Evolutionary conservation across 1,140 invertebrate genomes (phyloP).

Genomic region (Samia ricini): DNA sequence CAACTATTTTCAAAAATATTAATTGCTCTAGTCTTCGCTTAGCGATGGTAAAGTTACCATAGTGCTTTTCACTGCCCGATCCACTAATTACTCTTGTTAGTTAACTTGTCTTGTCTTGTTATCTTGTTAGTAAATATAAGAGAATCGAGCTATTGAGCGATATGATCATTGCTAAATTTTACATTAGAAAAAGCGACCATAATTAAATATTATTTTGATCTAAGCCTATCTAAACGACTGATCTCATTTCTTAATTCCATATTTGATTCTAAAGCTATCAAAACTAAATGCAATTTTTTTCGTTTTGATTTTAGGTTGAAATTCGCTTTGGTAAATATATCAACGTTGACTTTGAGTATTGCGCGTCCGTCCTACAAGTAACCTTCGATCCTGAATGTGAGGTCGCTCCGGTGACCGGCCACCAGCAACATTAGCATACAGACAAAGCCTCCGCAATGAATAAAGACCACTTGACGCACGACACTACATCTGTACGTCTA

Average conservation of each 20-base stretch:
- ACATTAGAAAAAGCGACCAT: not conserved
- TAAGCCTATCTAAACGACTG: too few relatives aligned
- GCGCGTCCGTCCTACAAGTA: slow-evolving; percentile 59
- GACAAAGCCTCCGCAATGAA: slow-evolving; percentile 65
- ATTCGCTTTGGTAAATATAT: not conserved
- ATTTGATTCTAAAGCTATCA: not conserved
- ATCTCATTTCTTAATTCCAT: not conserved
- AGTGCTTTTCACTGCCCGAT: too few relatives aligned
- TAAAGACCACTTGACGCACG: slow-evolving; percentile 64
- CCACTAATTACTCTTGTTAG: too few relatives aligned
- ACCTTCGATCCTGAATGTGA: slow-evolving; percentile 56
- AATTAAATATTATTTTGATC: not conserved
- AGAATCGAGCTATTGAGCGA: too few relatives aligned
- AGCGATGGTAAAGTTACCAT: too few relatives aligned
- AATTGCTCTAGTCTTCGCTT: too few relatives aligned
- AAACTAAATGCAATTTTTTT: not conserved
- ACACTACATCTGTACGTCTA: slow-evolving; percentile 35
- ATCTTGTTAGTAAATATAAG: too few relatives aligned
- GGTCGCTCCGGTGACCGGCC: slow-evolving; percentile 64
- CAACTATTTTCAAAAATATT: too few relatives aligned
- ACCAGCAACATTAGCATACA: slow-evolving; percentile 61
- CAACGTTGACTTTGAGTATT: not conserved
- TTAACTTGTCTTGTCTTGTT: too few relatives aligned
- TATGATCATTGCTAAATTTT: not conserved
- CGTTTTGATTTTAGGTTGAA: not conserved